phyloP scores from a whole-genome alignment of 2,888 invertebrate genomes.

The Tuta absoluta region DNA sequence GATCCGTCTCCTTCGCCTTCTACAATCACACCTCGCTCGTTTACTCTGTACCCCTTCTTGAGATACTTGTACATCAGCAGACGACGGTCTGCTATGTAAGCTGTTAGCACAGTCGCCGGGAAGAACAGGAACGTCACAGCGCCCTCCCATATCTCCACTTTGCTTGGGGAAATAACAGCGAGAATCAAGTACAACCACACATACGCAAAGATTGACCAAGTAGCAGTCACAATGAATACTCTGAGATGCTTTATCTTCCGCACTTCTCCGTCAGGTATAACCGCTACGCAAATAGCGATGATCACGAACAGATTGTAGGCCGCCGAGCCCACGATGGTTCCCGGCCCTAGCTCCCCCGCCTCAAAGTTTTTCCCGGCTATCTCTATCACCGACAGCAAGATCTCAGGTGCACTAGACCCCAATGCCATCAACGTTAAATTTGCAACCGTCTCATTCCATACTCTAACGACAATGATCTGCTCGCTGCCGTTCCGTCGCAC shows the following conservation, averaged over 20 bases:
- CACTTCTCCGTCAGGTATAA: constrained; percentile 94
- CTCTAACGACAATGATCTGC: constrained; percentile 94
- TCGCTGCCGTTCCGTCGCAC: constrained; percentile 94
- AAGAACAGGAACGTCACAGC: constrained; percentile 97
- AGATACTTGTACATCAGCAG: constrained; percentile 92
- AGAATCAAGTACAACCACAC: constrained; percentile 98
- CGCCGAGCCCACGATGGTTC: constrained; percentile 99
- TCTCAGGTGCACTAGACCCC: constrained; percentile 99
- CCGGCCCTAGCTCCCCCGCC: constrained; percentile 98
- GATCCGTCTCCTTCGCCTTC: constrained; percentile 90
- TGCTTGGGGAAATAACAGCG: constrained; percentile 91
- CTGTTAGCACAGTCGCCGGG: constrained; percentile 97
- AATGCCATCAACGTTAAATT: constrained; percentile 99
- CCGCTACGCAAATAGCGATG: constrained; percentile 95
- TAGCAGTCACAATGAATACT: constrained; percentile 98
- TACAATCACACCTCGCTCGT: constrained; percentile 94
- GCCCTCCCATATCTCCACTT: constrained; percentile 99
- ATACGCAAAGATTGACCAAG: constrained; percentile 99
- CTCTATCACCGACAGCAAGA: constrained; percentile 98
- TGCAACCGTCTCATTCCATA: constrained; percentile 99
- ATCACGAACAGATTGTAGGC: constrained; percentile 99
- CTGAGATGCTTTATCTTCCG: constrained; percentile 97
- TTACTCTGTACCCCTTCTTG: constrained; percentile 94
- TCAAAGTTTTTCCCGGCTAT: constrained; percentile 97
- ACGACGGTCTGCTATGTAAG: constrained; percentile 96